Evolutionary conservation across 2,113 vertebrate species (phyloP).

Genomic region (Ailurus styani): DNA sequence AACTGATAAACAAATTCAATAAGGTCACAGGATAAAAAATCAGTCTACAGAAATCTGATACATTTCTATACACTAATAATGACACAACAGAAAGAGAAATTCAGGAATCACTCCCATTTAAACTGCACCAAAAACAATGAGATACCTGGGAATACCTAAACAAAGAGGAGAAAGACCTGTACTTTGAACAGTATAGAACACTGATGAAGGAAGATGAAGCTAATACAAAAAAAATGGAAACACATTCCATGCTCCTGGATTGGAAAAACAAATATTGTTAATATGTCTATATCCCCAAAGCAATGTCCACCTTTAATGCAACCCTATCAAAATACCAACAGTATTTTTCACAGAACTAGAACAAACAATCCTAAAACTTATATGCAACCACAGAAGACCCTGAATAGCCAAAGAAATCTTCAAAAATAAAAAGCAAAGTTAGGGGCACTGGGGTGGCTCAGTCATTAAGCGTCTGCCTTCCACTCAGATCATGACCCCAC

Average conservation of each 20-base stretch:
- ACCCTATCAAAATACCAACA: neutral
- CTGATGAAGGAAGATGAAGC: neutral
- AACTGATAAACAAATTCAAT: neutral
- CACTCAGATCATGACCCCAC: too few species aligned
- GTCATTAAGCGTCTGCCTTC: too few species aligned
- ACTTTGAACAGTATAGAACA: neutral
- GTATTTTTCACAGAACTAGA: neutral
- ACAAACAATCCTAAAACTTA: neutral
- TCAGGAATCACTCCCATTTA: neutral
- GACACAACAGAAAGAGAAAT: neutral
- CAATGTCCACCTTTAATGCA: neutral
- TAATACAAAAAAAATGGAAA: neutral
- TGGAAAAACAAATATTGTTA: neutral
- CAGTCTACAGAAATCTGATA: neutral
- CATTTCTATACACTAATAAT: neutral
- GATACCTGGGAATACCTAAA: neutral
- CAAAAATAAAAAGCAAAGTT: too few species aligned
- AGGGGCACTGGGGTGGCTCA: too few species aligned
- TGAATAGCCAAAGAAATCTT: neutral
- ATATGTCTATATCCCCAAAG: neutral
- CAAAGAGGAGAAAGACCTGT: neutral
- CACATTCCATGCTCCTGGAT: neutral
- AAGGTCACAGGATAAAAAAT: neutral
- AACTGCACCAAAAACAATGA: neutral
- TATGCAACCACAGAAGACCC: neutral